phyloP scores from a whole-genome alignment of 2,888 invertebrate species.

The Spilosoma lubricipeda region DNA sequence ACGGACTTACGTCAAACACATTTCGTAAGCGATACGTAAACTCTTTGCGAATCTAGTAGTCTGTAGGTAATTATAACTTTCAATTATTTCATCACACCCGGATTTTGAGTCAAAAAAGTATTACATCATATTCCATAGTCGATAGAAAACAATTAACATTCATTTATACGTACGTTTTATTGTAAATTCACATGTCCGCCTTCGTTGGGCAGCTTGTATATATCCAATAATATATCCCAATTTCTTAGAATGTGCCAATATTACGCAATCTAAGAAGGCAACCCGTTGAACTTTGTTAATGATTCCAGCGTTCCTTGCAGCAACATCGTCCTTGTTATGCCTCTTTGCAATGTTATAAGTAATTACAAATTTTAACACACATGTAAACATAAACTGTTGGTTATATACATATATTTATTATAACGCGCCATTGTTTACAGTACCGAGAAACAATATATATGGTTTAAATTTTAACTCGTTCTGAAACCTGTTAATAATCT shows the following conservation, averaged over 20 bases:
- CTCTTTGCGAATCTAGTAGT: neutral
- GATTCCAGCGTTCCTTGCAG: neutral
- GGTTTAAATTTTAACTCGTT: neutral
- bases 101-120: neutral
- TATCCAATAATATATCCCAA: too few species aligned
- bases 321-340: neutral
- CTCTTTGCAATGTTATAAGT: neutral
- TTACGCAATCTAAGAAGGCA: neutral
- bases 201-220: conserved; percentile 16
- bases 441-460: neutral
- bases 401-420: neutral
- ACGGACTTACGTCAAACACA: neutral
- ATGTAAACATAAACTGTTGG: neutral
- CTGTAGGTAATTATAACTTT: neutral
- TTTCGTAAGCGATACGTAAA: neutral
- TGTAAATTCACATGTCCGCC: neutral
- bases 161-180: neutral
- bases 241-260: neutral
- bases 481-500: neutral
- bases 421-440: neutral
- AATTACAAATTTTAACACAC: neutral
- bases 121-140: neutral
- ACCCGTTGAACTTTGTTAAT: neutral
- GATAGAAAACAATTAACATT: neutral
- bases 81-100: neutral